Conservation (phyloP, 2,888 invertebrate species). For the Hyles lineata region DNA sequence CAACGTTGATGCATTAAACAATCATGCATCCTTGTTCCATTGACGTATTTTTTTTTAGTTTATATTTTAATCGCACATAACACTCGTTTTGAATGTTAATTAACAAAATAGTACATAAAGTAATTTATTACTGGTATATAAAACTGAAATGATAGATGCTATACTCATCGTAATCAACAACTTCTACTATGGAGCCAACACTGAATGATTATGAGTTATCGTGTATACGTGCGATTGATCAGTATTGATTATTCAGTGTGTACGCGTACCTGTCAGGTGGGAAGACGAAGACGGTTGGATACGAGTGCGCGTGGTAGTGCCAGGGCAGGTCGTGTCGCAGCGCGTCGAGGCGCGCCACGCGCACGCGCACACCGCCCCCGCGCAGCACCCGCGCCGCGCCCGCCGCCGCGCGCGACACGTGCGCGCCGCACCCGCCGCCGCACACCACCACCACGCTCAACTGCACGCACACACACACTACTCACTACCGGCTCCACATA, state of each 20-base stretch:
- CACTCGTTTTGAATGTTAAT: too few species aligned
- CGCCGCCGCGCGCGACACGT: slow-evolving; percentile 84
- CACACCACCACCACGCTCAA: slow-evolving; percentile 90
- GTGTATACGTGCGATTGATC: neutral
- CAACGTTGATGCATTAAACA: too few species aligned
- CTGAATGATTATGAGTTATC: neutral
- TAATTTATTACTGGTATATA: too few species aligned
- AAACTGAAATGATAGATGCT: too few species aligned
- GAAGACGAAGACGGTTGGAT: slow-evolving; percentile 93
- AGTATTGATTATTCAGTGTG: slow-evolving; percentile 7
- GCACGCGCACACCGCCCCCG: slow-evolving; percentile 64
- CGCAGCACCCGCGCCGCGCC: slow-evolving; percentile 87
- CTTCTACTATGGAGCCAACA: too few species aligned
- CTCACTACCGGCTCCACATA: too few species aligned
- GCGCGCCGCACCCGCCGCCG: slow-evolving; percentile 87
- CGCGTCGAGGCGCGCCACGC: slow-evolving; percentile 90
- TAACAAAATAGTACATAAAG: too few species aligned
- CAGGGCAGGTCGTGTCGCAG: slow-evolving; percentile 94
- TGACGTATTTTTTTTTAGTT: too few species aligned
- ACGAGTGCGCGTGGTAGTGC: slow-evolving; percentile 91
- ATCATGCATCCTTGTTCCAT: too few species aligned
- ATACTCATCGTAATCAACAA: too few species aligned
- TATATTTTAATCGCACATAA: too few species aligned
- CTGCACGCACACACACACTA: slow-evolving; percentile 65
- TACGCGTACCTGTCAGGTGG: slow-evolving; percentile 86